Conservation (phyloP, 2,797 vertebrate species). For the Neosilurus mollespiculum region DNA sequence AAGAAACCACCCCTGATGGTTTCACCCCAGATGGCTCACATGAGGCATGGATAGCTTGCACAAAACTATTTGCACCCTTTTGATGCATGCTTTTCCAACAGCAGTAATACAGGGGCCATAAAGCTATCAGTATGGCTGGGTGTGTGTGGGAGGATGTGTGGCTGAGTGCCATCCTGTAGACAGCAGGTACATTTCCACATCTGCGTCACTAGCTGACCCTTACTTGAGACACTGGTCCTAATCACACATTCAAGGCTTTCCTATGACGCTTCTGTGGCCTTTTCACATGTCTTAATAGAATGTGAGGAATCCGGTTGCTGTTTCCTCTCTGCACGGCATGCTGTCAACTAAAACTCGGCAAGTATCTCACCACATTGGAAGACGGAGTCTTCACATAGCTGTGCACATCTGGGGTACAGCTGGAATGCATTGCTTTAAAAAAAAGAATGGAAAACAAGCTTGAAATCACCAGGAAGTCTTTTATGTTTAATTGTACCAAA, state of each 20-base stretch:
- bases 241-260: slow-evolving; percentile 57
- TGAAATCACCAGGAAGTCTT: slow-evolving; percentile 34
- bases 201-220: slow-evolving; percentile 70
- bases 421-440: slow-evolving; percentile 34
- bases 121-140: slow-evolving; percentile 53
- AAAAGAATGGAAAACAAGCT: slow-evolving; percentile 14
- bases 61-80: slow-evolving; percentile 35
- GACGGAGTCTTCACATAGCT: slow-evolving; percentile 32
- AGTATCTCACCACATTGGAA: slow-evolving; percentile 42
- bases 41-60: slow-evolving; percentile 38
- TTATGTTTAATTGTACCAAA: neutral
- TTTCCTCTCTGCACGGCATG: slow-evolving; percentile 60
- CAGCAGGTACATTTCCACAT: slow-evolving; percentile 53
- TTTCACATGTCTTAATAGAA: slow-evolving; percentile 71
- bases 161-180: slow-evolving; percentile 35
- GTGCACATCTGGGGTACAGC: slow-evolving; percentile 59
- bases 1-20: neutral
- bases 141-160: slow-evolving; percentile 31
- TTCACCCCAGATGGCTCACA: neutral
- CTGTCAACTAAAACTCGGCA: slow-evolving; percentile 32
- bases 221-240: slow-evolving; percentile 52
- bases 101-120: slow-evolving; percentile 40
- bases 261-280: slow-evolving; percentile 66
- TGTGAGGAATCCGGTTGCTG: slow-evolving; percentile 68
- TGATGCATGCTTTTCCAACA: slow-evolving; percentile 31